These are phyloP conservation scores for Psilopogon haemacephalus DNA, from an alignment of 2,113 vertebrate species.

Conservation along the genomic window DNA sequence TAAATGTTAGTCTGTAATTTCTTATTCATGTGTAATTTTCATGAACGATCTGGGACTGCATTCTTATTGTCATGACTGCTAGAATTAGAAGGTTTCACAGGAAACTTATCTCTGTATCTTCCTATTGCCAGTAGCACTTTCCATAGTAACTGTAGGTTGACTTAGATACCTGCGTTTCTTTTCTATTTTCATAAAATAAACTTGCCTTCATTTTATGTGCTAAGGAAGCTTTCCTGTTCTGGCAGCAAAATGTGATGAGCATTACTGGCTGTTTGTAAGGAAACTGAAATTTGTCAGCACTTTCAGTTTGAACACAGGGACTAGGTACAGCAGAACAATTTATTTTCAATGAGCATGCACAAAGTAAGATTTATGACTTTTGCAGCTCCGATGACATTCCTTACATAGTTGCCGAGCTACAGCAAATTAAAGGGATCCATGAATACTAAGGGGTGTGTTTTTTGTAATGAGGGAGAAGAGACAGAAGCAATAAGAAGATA, in stretches of 20 bases:
- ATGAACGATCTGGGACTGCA: neutral
- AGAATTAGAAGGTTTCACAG: neutral
- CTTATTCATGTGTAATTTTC: neutral
- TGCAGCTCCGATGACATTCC: slow-evolving; percentile 71
- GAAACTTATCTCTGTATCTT: neutral
- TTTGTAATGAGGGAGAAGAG: slow-evolving; percentile 82
- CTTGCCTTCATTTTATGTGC: neutral
- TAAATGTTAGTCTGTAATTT: neutral
- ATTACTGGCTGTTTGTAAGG: neutral
- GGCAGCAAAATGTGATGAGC: neutral
- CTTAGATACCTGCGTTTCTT: neutral
- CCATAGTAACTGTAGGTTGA: neutral
- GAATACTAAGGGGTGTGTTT: slow-evolving; percentile 79
- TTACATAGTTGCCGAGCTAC: slow-evolving; percentile 70
- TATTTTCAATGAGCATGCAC: slow-evolving; percentile 71
- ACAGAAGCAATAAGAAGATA: slow-evolving; percentile 84
- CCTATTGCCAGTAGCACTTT: neutral
- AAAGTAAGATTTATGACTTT: slow-evolving; percentile 81
- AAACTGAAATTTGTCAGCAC: slow-evolving; percentile 51
- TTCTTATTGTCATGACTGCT: neutral
- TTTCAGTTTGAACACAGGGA: slow-evolving; percentile 27
- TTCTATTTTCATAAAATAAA: neutral
- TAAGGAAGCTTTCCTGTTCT: neutral
- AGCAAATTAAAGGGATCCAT: slow-evolving; percentile 78
- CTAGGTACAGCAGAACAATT: slow-evolving; percentile 64